Evolutionary conservation across 2,888 invertebrate genomes (phyloP).

Genomic region (Yponomeuta sedellus): DNA sequence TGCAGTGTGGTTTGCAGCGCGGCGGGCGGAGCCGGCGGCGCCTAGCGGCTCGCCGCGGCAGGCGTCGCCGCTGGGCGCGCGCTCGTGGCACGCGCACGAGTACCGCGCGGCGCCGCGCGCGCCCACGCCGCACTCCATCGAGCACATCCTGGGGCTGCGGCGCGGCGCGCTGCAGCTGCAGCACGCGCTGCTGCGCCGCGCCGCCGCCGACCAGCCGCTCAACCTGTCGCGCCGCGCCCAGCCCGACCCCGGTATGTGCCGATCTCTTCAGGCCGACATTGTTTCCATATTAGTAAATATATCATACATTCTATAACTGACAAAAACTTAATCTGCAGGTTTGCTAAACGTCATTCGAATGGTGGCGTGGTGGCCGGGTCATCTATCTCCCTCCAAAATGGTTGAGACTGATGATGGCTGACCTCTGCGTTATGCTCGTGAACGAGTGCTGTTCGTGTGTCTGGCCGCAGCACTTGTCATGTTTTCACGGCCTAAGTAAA

Average conservation of each 20-base stretch:
- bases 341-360: too few relatives aligned
- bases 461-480: too few relatives aligned
- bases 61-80: neutral
- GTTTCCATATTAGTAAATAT: too few relatives aligned
- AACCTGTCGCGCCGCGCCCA: conserved; percentile 63
- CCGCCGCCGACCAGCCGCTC: conserved; percentile 71
- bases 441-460: too few relatives aligned
- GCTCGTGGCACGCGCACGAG: conserved; percentile 92
- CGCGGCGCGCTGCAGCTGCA: conserved; percentile 33
- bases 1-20: neutral
- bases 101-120: conserved; percentile 88
- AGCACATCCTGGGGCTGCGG: conserved; percentile 86
- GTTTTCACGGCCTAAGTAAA: too few relatives aligned
- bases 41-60: neutral
- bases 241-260: neutral
- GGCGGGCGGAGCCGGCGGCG: neutral
- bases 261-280: neutral
- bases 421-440: too few relatives aligned
- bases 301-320: too few relatives aligned
- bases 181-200: conserved; percentile 40
- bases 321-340: too few relatives aligned
- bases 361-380: too few relatives aligned
- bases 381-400: too few relatives aligned
- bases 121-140: conserved; percentile 91
- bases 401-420: too few relatives aligned